Conservation (phyloP, 2,888 invertebrate genomes). For the Oligia fasciuncula region DNA sequence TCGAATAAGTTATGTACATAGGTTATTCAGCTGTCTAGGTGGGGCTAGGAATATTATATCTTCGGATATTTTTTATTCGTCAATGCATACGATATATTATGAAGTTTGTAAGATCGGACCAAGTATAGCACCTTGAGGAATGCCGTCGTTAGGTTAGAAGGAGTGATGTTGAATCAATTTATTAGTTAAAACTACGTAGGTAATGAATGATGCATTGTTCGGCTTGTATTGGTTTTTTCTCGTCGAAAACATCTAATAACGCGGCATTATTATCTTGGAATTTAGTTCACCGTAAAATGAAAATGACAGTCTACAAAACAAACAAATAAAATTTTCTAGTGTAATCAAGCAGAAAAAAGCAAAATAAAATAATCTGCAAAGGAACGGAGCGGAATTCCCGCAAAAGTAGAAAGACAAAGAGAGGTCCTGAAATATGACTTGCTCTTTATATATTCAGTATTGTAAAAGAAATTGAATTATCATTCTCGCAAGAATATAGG, state of each 20-base stretch:
- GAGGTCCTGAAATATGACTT: conserved; percentile 60
- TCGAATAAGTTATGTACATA: conserved; percentile 37
- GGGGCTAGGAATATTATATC: conserved; percentile 20
- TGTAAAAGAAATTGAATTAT: conserved; percentile 64
- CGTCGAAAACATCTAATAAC: not conserved
- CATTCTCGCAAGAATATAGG: conserved; percentile 61
- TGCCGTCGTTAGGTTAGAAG: not conserved
- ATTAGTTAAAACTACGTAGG: not conserved
- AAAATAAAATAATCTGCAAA: conserved; percentile 58
- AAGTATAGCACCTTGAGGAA: conserved; percentile 19
- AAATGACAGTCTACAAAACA: conserved; percentile 48
- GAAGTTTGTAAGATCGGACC: conserved; percentile 3
- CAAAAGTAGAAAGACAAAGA: conserved; percentile 58
- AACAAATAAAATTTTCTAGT: conserved; percentile 52
- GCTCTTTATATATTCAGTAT: conserved; percentile 63
- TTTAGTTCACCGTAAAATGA: conserved; percentile 25
- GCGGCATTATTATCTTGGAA: conserved; percentile 16
- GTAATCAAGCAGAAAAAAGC: conserved; percentile 59
- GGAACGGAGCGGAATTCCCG: conserved; percentile 47
- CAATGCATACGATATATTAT: conserved; percentile 17
- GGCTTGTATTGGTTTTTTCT: not conserved
- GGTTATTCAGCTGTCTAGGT: conserved; percentile 47
- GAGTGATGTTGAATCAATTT: not conserved
- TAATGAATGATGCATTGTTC: not conserved
- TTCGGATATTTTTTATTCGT: conserved; percentile 26